Percentiles rank a stretch among this genome's conserved stretches.
phyloP scores from a whole-genome alignment of 2,113 vertebrate species.

The Chitala chitala region DNA sequence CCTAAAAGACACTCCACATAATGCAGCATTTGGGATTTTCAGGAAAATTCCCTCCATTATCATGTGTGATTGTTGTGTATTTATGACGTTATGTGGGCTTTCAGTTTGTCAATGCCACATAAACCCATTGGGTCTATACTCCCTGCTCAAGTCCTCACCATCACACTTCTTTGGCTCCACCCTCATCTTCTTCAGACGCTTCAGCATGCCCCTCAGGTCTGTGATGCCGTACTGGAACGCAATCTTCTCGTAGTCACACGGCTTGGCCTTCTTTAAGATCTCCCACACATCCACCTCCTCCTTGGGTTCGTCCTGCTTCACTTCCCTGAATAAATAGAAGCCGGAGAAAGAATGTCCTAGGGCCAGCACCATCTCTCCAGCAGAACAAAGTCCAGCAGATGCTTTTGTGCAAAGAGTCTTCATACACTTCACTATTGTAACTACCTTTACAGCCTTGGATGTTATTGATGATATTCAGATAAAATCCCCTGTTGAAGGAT shows the following conservation, averaged over 20 bases:
- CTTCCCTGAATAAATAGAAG: conserved; percentile 35
- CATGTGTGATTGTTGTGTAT: no score
- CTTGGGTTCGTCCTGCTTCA: conserved; percentile 54
- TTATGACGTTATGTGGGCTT: background rate
- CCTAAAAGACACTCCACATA: no score
- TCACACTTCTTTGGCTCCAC: conserved; percentile 76
- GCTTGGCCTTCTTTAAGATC: conserved; percentile 78
- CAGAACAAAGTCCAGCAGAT: no score
- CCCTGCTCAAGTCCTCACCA: conserved; percentile 54
- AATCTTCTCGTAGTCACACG: conserved; percentile 86
- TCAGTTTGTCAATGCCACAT: background rate
- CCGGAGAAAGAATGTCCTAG: background rate
- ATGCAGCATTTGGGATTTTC: no score
- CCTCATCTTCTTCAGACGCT: conserved; percentile 78
- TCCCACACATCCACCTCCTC: conserved; percentile 77
- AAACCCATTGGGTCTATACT: background rate
- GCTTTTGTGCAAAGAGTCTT: no score
- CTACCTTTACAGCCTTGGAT: no score
- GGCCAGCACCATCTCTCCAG: no score
- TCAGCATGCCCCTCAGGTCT: conserved; percentile 83
- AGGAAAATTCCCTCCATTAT: no score
- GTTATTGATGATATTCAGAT: no score
- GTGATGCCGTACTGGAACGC: conserved; percentile 89
- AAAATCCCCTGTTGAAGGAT: no score
- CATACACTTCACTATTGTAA: no score